These are phyloP conservation scores for Papilio aristodemus DNA, from an alignment of 1,140 invertebrate genomes.

Conservation along the genomic window DNA sequence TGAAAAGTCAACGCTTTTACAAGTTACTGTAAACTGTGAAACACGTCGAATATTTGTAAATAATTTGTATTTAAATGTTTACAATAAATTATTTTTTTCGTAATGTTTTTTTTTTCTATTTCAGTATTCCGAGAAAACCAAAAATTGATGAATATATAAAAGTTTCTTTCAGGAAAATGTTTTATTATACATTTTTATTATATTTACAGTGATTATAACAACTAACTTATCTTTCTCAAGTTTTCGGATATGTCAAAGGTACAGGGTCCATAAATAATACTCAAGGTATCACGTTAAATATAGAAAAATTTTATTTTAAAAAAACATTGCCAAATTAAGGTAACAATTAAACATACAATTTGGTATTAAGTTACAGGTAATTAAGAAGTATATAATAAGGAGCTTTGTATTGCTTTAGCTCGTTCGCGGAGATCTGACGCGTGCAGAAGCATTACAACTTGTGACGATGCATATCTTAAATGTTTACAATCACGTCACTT, in stretches of 20 bases:
- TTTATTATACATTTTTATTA: no score
- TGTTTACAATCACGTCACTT: not conserved
- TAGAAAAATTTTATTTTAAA: constrained; percentile 25
- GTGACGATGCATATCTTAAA: not conserved
- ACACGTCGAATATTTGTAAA: constrained; percentile 48
- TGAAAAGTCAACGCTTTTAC: constrained; percentile 8
- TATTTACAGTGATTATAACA: no score
- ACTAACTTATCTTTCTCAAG: no score
- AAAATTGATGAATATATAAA: no score
- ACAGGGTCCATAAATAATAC: not conserved
- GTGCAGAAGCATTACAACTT: not conserved
- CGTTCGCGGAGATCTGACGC: not conserved
- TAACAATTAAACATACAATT: constrained; percentile 25
- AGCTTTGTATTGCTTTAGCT: not conserved
- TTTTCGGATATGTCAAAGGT: no score
- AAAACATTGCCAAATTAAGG: constrained; percentile 2
- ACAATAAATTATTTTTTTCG: constrained; percentile 54
- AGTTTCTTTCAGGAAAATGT: no score
- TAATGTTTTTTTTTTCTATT: constrained; percentile 23
- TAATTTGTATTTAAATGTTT: constrained; percentile 50
- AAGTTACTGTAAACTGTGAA: constrained; percentile 34
- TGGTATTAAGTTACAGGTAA: constrained; percentile 29
- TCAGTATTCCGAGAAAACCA: no score
- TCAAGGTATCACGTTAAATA: not conserved
- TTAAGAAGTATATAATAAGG: no score